A percentile compares a stretch with the other conserved stretches of the same genome.
phyloP scores from a whole-genome alignment of 2,113 vertebrate genomes.

The Verasper variegatus region DNA sequence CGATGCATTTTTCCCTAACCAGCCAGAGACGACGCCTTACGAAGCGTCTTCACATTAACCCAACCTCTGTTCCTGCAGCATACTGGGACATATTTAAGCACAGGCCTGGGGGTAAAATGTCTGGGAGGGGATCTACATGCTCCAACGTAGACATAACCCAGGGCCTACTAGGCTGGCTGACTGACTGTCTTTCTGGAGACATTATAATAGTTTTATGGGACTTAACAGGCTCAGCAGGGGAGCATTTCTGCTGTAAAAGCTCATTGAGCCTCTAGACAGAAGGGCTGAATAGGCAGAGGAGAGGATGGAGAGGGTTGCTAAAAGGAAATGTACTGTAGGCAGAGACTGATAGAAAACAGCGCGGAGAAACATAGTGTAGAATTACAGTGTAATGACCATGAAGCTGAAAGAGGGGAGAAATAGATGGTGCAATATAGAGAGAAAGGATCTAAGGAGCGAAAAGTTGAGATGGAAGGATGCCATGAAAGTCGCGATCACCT shows the following conservation, averaged over 20 bases:
- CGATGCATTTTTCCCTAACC: constrained; percentile 1
- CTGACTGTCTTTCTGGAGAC: constrained; percentile 55
- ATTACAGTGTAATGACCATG: constrained; percentile 15
- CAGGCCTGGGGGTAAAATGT: constrained; percentile 36
- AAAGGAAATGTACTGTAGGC: constrained; percentile 11
- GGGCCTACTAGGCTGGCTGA: constrained; percentile 23
- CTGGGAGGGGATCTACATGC: constrained; percentile 42
- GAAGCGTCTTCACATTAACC: constrained; percentile 1
- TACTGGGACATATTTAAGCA: constrained; percentile 42
- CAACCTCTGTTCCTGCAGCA: constrained; percentile 12
- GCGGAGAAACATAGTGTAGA: background rate
- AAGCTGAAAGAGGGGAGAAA: background rate
- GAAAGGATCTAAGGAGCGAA: background rate
- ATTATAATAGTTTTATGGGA: constrained; percentile 60
- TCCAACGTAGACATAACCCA: constrained; percentile 47
- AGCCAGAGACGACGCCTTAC: background rate
- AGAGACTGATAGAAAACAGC: background rate
- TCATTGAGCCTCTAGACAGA: constrained; percentile 41
- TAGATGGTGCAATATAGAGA: background rate
- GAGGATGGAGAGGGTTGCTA: background rate
- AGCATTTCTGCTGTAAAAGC: constrained; percentile 46
- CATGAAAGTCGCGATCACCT: constrained; percentile 1
- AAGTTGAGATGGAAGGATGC: background rate
- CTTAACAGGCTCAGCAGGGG: constrained; percentile 63
- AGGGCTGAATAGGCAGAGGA: constrained; percentile 8